Base-by-base conservation (phyloP, 2,888 invertebrate species). In the Synanthedon myopaeformis region DNA sequence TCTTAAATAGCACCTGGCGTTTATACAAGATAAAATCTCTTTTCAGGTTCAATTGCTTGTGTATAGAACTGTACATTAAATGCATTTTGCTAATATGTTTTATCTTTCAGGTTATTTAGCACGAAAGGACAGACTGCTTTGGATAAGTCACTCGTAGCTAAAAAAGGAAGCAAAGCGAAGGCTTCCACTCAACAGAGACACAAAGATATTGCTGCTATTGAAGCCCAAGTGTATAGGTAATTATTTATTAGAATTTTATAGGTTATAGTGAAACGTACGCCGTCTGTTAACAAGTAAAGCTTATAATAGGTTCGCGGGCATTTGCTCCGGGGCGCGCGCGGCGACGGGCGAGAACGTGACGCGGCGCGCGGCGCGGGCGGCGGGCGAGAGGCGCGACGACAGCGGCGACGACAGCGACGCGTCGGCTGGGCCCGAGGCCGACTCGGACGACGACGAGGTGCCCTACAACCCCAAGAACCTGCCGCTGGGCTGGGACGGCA, bases 401-500 rank as follows among this genome's bases (percentile, higher is more conserved):
- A 96, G 96, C 72, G 95, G 92, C 19, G 96, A 97, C 65, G 96
- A 94, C 52, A 95, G 95, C 64, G 96, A 90, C 65, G 89, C 84
- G 0, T 90, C 90, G 41, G 94, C 93, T 51, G 94, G 95, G 51
- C 95, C 97, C 57, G 96, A 96, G 65, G 92, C 92, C 57, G 96
- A 96, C 63, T 96, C 97, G 59, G 96, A 95, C 66, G 95, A 93
- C 61, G 95, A 96, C 71, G 97, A 98, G 71, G 96, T 99, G 41
- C 99, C 99, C 0, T 99, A 99, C 79, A 99, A 99, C 88, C 99
- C 99, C 0, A 99, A 99, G 85, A 99, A 99, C 86, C 86, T 99
- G 54, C 99, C 99, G 0, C 91, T 99, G 0, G 99, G 99, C 0
- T 99, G 98, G 98, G 99, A 99, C 82, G 98, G 98, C 54, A 99